phyloP scores from a whole-genome alignment of 2,113 vertebrate species.

The Sula dactylatra region DNA sequence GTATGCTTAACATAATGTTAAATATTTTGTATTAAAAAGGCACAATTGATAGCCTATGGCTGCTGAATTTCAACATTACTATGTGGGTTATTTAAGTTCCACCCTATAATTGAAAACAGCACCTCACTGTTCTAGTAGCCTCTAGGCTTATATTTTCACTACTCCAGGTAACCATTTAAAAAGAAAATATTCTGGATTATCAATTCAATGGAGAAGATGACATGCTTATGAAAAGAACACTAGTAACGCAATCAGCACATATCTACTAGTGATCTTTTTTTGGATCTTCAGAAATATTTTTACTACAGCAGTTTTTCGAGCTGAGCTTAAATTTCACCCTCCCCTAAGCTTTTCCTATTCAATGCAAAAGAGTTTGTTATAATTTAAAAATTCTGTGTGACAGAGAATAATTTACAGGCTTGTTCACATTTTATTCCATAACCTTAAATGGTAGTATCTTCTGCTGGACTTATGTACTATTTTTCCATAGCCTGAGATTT shows the following conservation, averaged over 20 bases:
- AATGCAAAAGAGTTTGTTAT: neutral
- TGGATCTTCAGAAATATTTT: neutral
- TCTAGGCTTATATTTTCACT: neutral
- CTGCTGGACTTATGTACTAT: neutral
- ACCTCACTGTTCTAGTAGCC: neutral
- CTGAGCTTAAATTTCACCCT: neutral
- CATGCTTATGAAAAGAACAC: neutral
- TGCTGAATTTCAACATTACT: neutral
- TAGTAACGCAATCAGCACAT: neutral
- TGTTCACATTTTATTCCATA: neutral
- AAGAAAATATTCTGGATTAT: conserved; percentile 17
- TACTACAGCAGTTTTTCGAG: neutral
- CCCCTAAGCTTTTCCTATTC: neutral
- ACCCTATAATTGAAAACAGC: neutral
- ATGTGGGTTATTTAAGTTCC: neutral
- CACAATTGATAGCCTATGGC: neutral
- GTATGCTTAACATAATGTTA: neutral
- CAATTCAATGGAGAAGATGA: neutral
- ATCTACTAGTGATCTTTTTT: neutral
- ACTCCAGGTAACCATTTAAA: neutral
- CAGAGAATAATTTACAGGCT: neutral
- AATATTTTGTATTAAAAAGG: neutral
- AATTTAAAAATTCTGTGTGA: neutral
- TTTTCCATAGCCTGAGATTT: neutral
- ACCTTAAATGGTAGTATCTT: neutral